Evolutionary conservation across 2,888 invertebrate species (phyloP), one percentile per base, ranked within the genome.

Genomic region (Stictocephala bisonia): DNA sequence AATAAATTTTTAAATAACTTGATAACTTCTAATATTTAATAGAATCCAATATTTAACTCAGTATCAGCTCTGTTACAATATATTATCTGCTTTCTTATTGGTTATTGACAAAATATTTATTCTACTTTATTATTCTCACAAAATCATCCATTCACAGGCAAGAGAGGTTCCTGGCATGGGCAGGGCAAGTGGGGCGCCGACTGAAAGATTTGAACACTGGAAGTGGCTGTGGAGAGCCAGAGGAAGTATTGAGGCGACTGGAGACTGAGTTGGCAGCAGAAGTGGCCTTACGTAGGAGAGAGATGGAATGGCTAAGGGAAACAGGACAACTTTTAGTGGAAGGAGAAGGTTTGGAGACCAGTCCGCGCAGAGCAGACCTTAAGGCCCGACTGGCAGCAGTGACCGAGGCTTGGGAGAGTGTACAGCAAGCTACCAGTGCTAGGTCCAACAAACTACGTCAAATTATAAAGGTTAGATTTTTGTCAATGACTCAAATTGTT

Each of bases 201-300:
- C 85, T 92, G 0, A 89, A 90, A 79, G 85, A 72, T 22, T 72
- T 79, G 40, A 72, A 73, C 3, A 56, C 86, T 69, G 88, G 88
- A 50, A 85, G 85, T 18, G 24, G 13, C 1, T 9, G 87, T 88
- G 73, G 70, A n/a, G 75, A 76, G 26, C 74, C 76, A 13, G 77
- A 76, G 2, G 68, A 70, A 18, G 64, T 91, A 6, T 86, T 93
- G 50, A 89, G 89, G 71, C 88, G 90, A 77, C 83, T 94, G 74
- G 92, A 92, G 79, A 89, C 90, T 3, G 93, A 94, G 79, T 85
- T 94, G 2, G 89, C 91, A 80, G 88, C 91, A 0, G 94, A 94
- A 82, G 90, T 94, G 79, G 86, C 88, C 0, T 82, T 94, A 75
- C 92, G 93, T 80, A 90, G 92, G 82, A 88, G 90, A 3, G 94